phyloP scores from a whole-genome alignment of 2,888 invertebrate genomes.

The Diaphora mendica region DNA sequence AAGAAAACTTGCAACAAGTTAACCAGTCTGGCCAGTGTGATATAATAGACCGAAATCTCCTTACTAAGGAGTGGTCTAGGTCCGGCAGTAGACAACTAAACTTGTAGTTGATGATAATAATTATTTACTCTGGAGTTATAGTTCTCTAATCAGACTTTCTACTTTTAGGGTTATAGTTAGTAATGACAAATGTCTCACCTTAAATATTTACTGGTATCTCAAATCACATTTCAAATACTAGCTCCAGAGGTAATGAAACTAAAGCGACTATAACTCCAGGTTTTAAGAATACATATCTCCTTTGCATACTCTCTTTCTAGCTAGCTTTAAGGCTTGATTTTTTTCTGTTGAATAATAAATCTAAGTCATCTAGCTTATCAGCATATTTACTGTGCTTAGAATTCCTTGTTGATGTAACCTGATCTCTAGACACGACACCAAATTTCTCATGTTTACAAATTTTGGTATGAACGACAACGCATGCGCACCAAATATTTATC shows the following conservation, averaged over 20 bases:
- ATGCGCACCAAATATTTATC: conserved; percentile 47
- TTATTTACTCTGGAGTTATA: not conserved
- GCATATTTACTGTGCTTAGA: not conserved
- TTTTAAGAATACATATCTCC: not conserved
- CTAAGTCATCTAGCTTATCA: not conserved
- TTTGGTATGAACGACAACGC: conserved; percentile 27
- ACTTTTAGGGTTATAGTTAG: no score
- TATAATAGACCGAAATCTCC: no score
- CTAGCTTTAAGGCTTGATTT: not conserved
- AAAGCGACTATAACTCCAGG: not conserved
- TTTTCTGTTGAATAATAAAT: not conserved
- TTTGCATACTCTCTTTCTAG: not conserved
- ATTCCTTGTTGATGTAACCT: conserved; percentile 34
- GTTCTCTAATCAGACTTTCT: not conserved
- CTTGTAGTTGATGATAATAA: no score
- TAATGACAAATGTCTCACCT: no score
- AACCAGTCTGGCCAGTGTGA: no score
- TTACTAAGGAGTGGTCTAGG: no score
- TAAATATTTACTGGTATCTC: no score
- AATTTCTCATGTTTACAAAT: conserved; percentile 24
- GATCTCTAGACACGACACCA: conserved; percentile 21
- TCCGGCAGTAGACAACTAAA: no score
- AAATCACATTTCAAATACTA: no score
- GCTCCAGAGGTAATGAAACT: not conserved
- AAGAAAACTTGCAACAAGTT: no score